phyloP scores from a whole-genome alignment of 2,113 vertebrate species.

The Xerus inauris region DNA sequence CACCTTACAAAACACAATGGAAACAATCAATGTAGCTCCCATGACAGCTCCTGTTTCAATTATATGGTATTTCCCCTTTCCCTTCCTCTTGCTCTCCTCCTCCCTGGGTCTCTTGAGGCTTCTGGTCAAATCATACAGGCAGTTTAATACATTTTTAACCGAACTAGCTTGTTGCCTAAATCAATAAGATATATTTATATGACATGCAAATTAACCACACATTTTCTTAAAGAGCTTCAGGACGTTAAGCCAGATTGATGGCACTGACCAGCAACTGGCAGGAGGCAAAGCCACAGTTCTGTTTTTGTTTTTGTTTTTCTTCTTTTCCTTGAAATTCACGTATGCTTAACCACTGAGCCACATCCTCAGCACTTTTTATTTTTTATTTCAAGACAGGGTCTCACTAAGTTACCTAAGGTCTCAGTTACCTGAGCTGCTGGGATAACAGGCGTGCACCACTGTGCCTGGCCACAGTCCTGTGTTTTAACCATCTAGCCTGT shows the following conservation, averaged over 20 bases:
- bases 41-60: not conserved
- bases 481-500: not conserved
- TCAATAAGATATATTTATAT: not conserved
- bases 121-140: not conserved
- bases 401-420: too few relatives aligned
- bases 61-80: not conserved
- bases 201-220: not conserved
- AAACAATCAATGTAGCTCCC: not conserved
- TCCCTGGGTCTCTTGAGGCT: not conserved
- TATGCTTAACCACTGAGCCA: too few relatives aligned
- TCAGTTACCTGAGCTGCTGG: too few relatives aligned
- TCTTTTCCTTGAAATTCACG: too few relatives aligned
- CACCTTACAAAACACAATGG: not conserved
- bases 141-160: not conserved
- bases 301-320: too few relatives aligned
- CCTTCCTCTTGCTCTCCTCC: not conserved
- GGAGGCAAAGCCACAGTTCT: too few relatives aligned
- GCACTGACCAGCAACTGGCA: not conserved
- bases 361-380: too few relatives aligned
- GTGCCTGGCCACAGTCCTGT: accelerated
- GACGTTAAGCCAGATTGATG: not conserved
- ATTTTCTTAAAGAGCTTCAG: not conserved
- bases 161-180: not conserved
- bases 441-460: too few relatives aligned
- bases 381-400: too few relatives aligned